Evolutionary conservation across 2,113 vertebrate genomes (phyloP).

Genomic region (Pedionomus torquatus): DNA sequence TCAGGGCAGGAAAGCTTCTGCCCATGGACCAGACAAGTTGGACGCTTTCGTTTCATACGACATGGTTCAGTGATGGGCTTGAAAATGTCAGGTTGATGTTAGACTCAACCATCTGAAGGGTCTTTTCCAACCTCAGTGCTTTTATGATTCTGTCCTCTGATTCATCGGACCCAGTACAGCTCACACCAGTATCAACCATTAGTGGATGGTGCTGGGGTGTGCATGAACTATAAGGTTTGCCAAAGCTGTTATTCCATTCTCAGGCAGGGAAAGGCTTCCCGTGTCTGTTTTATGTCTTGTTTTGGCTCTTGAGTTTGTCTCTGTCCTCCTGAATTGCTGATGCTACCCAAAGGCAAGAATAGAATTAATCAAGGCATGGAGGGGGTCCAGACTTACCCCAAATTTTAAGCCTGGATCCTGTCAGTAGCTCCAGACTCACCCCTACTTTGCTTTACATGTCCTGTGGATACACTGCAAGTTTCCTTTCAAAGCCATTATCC

Average conservation of each 20-base stretch:
- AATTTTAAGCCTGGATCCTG: not conserved
- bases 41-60: fast-evolving
- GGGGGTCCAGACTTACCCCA: not conserved
- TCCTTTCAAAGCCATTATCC: not conserved
- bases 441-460: not conserved
- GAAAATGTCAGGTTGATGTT: not conserved
- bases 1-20: not conserved
- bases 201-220: not conserved
- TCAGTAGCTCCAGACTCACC: not conserved
- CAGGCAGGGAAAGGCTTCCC: not conserved
- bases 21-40: not conserved
- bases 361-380: not conserved
- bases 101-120: fast-evolving
- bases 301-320: not conserved
- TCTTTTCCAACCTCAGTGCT: not conserved
- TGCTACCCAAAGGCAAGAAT: not conserved
- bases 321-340: not conserved
- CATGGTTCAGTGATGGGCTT: not conserved
- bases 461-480: not conserved
- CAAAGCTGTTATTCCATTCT: not conserved
- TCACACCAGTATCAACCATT: fast-evolving
- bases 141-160: not conserved
- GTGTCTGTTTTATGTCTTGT: not conserved
- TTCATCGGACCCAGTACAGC: not conserved
- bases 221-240: not conserved